phyloP scores from a whole-genome alignment of 2,888 invertebrate genomes.

The Andricus curvator region DNA sequence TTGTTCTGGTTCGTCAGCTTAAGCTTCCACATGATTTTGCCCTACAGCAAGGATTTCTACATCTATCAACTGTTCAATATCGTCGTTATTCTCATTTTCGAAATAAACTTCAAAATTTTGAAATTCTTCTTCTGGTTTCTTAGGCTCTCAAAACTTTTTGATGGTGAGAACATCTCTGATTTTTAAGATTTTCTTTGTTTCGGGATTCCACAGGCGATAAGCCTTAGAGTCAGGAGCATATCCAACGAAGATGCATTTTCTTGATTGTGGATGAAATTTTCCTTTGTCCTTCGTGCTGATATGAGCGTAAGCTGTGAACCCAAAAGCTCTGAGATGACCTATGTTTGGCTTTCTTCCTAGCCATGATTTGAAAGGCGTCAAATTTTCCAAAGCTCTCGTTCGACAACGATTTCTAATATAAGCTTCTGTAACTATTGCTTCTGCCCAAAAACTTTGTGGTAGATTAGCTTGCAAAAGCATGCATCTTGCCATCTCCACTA shows the following conservation, averaged over 20 bases:
- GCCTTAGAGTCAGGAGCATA: constrained; percentile 53
- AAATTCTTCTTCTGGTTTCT: background rate
- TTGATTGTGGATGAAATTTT: constrained; percentile 46
- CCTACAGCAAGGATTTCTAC: background rate
- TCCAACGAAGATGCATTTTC: constrained; percentile 49
- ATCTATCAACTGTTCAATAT: background rate
- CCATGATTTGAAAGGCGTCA: constrained; percentile 49
- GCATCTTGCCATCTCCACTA: constrained; percentile 60
- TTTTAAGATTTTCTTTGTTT: constrained; percentile 46
- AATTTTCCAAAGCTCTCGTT: constrained; percentile 46
- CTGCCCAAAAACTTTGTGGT: no score
- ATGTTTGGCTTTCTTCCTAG: constrained; percentile 42
- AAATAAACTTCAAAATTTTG: background rate
- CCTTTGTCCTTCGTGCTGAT: constrained; percentile 44
- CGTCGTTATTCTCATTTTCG: background rate
- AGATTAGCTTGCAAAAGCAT: constrained; percentile 56
- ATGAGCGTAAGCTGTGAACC: constrained; percentile 43
- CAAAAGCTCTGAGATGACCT: constrained; percentile 45
- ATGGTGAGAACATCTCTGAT: constrained; percentile 44
- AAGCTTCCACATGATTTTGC: background rate
- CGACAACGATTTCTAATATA: constrained; percentile 57
- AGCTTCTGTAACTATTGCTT: constrained; percentile 58
- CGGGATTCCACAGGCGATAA: constrained; percentile 48
- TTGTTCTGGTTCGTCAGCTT: background rate
- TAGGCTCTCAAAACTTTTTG: background rate